A percentile compares a stretch with the other conserved stretches of the same genome.
Evolutionary conservation across 2,888 invertebrate species (phyloP).

Genomic region (Scelioninae gen. 1): DNA sequence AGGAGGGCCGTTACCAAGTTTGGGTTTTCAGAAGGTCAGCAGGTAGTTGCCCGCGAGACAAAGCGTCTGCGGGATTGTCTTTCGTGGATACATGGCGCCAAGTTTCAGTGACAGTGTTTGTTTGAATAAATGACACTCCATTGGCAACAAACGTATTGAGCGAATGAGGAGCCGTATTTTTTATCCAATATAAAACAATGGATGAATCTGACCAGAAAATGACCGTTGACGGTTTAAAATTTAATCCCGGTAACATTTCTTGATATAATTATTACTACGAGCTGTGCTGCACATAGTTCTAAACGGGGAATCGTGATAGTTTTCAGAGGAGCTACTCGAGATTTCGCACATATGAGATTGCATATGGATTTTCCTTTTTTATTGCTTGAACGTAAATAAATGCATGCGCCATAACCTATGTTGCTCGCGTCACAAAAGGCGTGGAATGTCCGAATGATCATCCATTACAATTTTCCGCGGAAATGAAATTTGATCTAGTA

Average conservation of each 20-base stretch:
- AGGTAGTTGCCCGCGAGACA: slow-evolving; percentile 1
- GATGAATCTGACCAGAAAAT: neutral
- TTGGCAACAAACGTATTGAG: neutral
- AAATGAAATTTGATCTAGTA: no score
- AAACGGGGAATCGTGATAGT: neutral
- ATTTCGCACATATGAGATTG: slow-evolving; percentile 2
- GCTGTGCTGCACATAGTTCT: neutral
- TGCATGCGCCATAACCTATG: neutral
- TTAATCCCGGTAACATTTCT: neutral
- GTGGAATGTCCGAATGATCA: neutral
- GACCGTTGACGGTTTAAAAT: neutral
- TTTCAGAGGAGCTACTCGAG: neutral
- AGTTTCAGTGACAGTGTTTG: neutral
- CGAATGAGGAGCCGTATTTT: neutral
- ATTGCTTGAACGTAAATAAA: neutral
- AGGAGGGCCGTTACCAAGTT: neutral
- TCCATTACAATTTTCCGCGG: no score
- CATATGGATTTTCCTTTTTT: neutral
- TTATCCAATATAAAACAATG: neutral
- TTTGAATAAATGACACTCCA: neutral
- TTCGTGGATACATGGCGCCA: neutral
- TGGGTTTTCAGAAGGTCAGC: neutral
- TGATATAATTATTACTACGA: neutral
- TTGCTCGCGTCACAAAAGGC: neutral
- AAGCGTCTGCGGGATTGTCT: neutral